A percentile compares a stretch with the other conserved stretches of the same genome.
phyloP scores from a whole-genome alignment of 2,113 vertebrate genomes.

The Panthera tigris region DNA sequence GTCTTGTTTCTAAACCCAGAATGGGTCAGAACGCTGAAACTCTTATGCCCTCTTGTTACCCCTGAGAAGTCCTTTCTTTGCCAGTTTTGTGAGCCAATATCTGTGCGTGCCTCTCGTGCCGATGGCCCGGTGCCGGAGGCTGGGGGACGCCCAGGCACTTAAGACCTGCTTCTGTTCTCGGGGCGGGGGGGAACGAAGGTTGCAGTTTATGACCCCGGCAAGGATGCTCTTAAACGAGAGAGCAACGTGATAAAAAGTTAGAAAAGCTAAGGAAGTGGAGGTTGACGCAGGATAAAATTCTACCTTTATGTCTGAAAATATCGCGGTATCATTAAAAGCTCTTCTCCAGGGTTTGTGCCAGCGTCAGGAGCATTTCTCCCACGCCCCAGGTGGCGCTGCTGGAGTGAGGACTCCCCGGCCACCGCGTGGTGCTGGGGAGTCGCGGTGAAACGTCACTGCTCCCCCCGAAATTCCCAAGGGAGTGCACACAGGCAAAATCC shows the following conservation, averaged over 20 bases:
- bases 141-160: accelerated
- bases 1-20: no score
- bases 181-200: accelerated
- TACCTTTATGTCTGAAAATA: not conserved
- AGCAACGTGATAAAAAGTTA: not conserved
- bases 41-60: accelerated
- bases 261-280: not conserved
- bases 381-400: accelerated
- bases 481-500: not conserved
- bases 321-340: accelerated
- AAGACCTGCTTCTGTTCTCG: accelerated
- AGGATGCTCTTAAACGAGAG: not conserved
- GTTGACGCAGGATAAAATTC: accelerated
- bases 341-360: not conserved
- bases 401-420: not conserved
- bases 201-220: accelerated
- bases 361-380: accelerated
- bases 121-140: accelerated
- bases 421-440: accelerated
- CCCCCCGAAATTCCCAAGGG: not conserved
- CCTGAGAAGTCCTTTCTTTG: not conserved
- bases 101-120: accelerated
- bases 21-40: accelerated
- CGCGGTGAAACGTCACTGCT: not conserved
- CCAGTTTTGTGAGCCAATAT: not conserved